Percentiles rank a stretch among this genome's conserved stretches.
Conservation (phyloP, 2,797 vertebrate genomes). For the Ptychadena robeensis region DNA sequence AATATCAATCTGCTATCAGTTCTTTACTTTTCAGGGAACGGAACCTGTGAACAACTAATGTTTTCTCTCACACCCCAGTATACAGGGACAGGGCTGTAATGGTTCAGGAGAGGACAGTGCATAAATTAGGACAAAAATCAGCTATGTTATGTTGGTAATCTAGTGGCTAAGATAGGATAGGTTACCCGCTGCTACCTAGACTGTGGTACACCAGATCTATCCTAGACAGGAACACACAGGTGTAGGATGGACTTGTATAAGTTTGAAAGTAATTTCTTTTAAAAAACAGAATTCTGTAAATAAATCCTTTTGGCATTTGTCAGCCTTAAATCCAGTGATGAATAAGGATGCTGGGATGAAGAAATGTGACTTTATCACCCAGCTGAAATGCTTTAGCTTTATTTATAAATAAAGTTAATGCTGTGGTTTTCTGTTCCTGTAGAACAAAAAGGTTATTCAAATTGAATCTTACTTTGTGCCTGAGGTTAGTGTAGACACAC, state of each 20-base stretch:
- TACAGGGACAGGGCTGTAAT: too few relatives aligned
- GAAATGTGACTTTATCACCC: not conserved
- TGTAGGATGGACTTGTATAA: not conserved
- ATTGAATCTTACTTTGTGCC: conserved; percentile 7
- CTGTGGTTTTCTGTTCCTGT: conserved; percentile 36
- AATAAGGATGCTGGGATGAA: not conserved
- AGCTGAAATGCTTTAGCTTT: not conserved
- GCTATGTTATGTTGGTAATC: too few relatives aligned
- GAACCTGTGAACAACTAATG: too few relatives aligned
- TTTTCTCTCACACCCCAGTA: too few relatives aligned
- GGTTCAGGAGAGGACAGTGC: too few relatives aligned
- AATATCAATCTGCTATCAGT: too few relatives aligned
- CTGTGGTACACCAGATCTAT: not conserved
- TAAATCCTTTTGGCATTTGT: not conserved
- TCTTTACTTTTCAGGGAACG: too few relatives aligned
- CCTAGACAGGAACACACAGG: not conserved
- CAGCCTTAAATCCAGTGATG: not conserved
- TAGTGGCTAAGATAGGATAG: too few relatives aligned
- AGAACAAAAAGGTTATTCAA: not conserved
- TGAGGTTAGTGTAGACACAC: not conserved
- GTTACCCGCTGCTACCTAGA: not conserved
- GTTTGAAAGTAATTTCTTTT: not conserved
- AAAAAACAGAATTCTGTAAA: not conserved
- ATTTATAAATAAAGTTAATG: not conserved
- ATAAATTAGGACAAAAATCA: too few relatives aligned